Evolutionary conservation across 2,888 invertebrate genomes (phyloP), one percentile per base, ranked within the genome.

Genomic region (Hydraecia micacea): DNA sequence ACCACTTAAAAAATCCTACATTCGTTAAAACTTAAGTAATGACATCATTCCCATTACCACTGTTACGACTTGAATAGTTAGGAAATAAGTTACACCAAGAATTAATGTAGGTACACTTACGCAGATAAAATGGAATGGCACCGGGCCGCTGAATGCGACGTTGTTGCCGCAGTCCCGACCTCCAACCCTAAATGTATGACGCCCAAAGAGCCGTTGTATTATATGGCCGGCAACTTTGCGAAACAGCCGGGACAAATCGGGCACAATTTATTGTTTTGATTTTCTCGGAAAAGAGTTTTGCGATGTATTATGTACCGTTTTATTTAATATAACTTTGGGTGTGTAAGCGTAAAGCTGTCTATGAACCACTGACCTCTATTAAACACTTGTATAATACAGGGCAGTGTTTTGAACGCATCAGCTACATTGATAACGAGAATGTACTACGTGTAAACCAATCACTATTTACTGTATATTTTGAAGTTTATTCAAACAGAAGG

Each of bases 251-350:
- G 88, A 89, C 92, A 90, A 88, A 92, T 91, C 90, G 77, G 87
- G 88, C 81, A 87, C 89, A 88, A 92, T 93, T 93, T 93, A 94
- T 92, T 91, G 90, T 90, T 90, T 90, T 90, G 90, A 87, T 92
- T 91, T 91, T 86, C 87, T 78, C 73, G 68, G 80, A 89, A 88
- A 88, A 89, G 86, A 88, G 86, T 87, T 88, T 89, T 88, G 81
- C 81, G 79, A 86, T 84, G 73, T 84, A 84, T 84, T 81, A 79
- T 70, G 69, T 81, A 76, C 58, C 58, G 77, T 76, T 80, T 77
- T 49, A 81, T 79, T 82, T 65, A 68, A 77, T 81, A 73, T 52
- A 73, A 72, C 68, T 86, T 77, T 49, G 42, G 63, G 28, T 70
- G 25, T 66, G 36, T 62, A 4, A 39, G 28, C 21, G 55, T 71